Evolutionary conservation across 2,888 invertebrate genomes (phyloP), one percentile per base, ranked within the genome.

Genomic region (Caenorhabditis sp.): DNA sequence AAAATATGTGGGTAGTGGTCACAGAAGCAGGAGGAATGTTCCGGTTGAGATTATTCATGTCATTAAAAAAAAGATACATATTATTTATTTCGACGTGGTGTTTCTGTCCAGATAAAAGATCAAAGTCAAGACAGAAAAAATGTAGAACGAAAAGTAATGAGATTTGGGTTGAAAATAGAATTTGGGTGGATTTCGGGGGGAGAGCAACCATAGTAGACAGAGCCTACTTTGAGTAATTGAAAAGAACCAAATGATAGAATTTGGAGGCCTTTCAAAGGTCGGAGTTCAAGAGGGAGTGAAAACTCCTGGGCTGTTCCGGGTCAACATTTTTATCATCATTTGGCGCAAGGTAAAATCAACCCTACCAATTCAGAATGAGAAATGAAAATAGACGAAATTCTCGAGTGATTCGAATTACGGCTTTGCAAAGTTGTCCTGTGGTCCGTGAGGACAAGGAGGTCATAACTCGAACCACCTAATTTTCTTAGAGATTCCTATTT

Each of bases 21-120:
- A 51, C 10, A 19, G 31, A 10, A 58, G 22, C 31, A 6, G 7
- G 24, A n/a, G 49, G 38, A 12, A 49, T 31, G 73, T 73, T 73
- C 61, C 73, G 61, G 73, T 73, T 73, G 73, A 61, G 66, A 49
- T 66, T 12, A 1, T 66, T 47, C 22, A 66, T 66, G 19, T 61
- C 66, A 51, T 51, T 31, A 35, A 31, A 26, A 49, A 26, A 47
- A 16, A 47, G 26, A 47, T 12, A 38, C 24, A 58, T 3, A 54
- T 63, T 44, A 44, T 41, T 44, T 63, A 41, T 24, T 28, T 14
- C 44, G 63, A 63, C 44, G 63, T 63, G 35, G 38, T 41, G 19
- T n/a, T 26, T 24, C 28, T n/a, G 63, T 63, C 44, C 26, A 28
- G 63, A 28, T 28, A 63, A 44, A 63, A 63, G 44, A 63, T 63